Base-by-base conservation (phyloP, 2,113 vertebrate genomes). In the Xenopus borealis region DNA sequence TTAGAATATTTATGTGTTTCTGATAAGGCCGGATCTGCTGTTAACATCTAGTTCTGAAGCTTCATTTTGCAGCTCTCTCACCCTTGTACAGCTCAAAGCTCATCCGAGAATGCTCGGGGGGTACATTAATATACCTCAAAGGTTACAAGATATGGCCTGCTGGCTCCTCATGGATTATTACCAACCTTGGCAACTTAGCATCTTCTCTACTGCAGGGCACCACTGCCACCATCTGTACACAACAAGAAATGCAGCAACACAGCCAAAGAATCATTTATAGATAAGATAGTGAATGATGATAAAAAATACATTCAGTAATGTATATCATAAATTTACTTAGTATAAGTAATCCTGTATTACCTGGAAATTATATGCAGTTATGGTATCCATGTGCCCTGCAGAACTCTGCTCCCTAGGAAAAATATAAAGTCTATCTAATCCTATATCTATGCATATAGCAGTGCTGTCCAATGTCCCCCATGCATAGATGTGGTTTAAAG, bases 11-110 rank as follows among this genome's bases (percentile, higher is more conserved):
- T 70, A 77, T 77, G 59, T 67, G 59, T 46, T 69, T 69, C 58
- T 12, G 74, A 63, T 70, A 63, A 70, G 61, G 27, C 58, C 66
- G 64, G 12, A 77, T 63, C 62, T 61, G 20, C 74, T 61, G 59
- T 77, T 77, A 77, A 64, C 74, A 77, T 77, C 74, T 33, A 20
- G 66, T 64, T 77, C 57, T 70, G 67, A 69, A 77, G 74, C 74
- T 77, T 77, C 74, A 77, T 77, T 77, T 77, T 77, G 74, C 74
- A 77, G 74, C 74, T 77, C 67, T 57, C 74, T 77, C 74, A 77
- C 74, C 74, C 74, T 77, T 77, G 67, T 33, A 69, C 74, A 77
- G 52, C 74, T 77, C 74, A 70, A 64, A 77, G 59, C 74, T 77
- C 74, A 77, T 70, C 74, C 66, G 20, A 59, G 13, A 77, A 77